phyloP scores from a whole-genome alignment of 2,113 vertebrate genomes.

The Rattus rattus region DNA sequence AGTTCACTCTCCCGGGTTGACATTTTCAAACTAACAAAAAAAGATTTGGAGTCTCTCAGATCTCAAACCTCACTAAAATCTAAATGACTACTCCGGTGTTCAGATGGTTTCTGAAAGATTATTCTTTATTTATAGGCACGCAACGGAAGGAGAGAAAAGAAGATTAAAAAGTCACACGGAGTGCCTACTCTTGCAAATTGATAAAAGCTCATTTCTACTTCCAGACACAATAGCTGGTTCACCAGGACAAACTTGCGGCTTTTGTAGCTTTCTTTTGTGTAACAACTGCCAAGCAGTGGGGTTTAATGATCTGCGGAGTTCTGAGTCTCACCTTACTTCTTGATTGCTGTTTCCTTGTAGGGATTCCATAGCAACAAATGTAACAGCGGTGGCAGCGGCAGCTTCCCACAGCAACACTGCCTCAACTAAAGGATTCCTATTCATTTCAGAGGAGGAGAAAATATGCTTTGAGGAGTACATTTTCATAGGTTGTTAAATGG shows the following conservation, averaged over 20 bases:
- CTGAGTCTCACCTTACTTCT: conserved; percentile 28
- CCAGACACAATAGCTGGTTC: background rate
- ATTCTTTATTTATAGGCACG: background rate
- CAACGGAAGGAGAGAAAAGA: background rate
- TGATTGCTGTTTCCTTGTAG: conserved; percentile 8
- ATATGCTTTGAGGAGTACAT: background rate
- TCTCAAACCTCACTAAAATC: background rate
- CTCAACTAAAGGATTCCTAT: background rate
- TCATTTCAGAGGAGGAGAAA: background rate
- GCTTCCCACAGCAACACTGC: background rate
- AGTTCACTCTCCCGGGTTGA: background rate
- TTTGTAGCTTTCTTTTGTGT: background rate
- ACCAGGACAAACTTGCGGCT: background rate
- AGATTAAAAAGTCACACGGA: background rate
- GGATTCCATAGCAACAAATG: conserved; percentile 8
- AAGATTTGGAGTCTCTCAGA: background rate
- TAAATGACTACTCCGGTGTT: background rate
- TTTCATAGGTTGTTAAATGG: conserved; percentile 2
- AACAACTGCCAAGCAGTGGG: background rate
- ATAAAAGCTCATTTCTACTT: conserved; percentile 18
- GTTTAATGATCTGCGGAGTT: background rate
- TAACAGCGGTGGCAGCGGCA: background rate
- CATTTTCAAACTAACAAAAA: background rate
- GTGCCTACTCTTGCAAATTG: background rate
- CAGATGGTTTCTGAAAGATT: background rate